phyloP scores from a whole-genome alignment of 1,140 invertebrate species.

The Charaxes varanes region DNA sequence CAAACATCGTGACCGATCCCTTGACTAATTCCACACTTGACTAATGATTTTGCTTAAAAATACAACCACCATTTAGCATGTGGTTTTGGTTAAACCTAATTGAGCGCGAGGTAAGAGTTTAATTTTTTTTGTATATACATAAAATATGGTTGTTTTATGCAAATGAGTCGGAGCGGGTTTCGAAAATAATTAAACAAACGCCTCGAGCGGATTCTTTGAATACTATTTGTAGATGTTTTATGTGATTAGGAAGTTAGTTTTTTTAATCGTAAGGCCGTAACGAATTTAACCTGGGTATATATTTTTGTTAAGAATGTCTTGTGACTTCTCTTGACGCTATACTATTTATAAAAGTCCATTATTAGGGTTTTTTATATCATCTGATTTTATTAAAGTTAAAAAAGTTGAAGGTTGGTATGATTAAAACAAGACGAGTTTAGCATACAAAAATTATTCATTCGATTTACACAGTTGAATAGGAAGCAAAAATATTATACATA shows the following conservation, averaged over 20 bases:
- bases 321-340: background rate
- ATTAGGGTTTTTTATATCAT: too few species aligned
- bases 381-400: too few species aligned
- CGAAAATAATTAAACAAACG: slow-evolving; percentile 64
- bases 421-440: too few species aligned
- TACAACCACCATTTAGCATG: slow-evolving; percentile 9
- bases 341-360: too few species aligned
- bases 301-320: slow-evolving; percentile 11
- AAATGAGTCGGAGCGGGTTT: slow-evolving; percentile 47
- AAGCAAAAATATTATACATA: too few species aligned
- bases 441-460: too few species aligned
- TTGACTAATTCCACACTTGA: slow-evolving; percentile 47
- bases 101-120: slow-evolving; percentile 58
- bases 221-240: slow-evolving; percentile 51
- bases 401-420: too few species aligned
- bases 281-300: slow-evolving; percentile 24
- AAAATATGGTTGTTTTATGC: slow-evolving; percentile 69
- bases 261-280: slow-evolving; percentile 12
- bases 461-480: too few species aligned
- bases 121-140: slow-evolving; percentile 59
- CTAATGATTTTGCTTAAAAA: slow-evolving; percentile 12
- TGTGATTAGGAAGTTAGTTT: slow-evolving; percentile 49
- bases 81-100: slow-evolving; percentile 51
- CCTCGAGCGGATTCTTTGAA: slow-evolving; percentile 38
- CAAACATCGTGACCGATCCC: slow-evolving; percentile 31